Evolutionary conservation across 1,140 invertebrate genomes (phyloP).

Genomic region (Micrasema minimum): DNA sequence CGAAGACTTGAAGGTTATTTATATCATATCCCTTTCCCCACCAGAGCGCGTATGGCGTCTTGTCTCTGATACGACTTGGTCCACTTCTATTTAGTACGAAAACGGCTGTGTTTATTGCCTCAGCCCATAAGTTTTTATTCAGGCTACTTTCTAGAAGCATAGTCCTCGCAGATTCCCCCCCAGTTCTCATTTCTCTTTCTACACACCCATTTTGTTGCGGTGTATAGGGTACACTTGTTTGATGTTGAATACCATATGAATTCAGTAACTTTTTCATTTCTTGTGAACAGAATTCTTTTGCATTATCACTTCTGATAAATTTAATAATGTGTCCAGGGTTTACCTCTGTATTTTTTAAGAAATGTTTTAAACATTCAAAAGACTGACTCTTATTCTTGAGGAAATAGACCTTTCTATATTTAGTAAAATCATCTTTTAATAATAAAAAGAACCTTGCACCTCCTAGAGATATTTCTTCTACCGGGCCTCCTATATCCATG

Average conservation of each 20-base stretch:
- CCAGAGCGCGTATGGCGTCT: no score
- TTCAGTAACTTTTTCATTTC: neutral
- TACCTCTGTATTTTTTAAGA: no score
- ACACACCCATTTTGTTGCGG: neutral
- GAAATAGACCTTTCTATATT: neutral
- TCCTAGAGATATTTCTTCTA: neutral
- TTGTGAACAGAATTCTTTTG: neutral
- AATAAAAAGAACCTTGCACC: neutral
- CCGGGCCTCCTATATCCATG: no score
- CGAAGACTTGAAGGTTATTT: no score
- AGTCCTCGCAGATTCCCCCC: neutral
- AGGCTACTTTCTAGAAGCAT: neutral
- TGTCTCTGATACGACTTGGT: conserved; percentile 1
- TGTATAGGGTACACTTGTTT: neutral
- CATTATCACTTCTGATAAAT: no score
- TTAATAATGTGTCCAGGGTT: no score
- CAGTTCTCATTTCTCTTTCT: neutral
- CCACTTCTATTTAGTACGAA: neutral
- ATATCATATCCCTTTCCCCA: no score
- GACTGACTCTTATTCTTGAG: neutral
- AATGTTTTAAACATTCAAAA: neutral
- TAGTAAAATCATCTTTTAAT: neutral
- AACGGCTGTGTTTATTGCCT: neutral
- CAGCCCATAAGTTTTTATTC: neutral
- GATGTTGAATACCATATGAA: neutral